Evolutionary conservation across 2,797 vertebrate genomes (phyloP).

Genomic region (Sebastes iracundus): DNA sequence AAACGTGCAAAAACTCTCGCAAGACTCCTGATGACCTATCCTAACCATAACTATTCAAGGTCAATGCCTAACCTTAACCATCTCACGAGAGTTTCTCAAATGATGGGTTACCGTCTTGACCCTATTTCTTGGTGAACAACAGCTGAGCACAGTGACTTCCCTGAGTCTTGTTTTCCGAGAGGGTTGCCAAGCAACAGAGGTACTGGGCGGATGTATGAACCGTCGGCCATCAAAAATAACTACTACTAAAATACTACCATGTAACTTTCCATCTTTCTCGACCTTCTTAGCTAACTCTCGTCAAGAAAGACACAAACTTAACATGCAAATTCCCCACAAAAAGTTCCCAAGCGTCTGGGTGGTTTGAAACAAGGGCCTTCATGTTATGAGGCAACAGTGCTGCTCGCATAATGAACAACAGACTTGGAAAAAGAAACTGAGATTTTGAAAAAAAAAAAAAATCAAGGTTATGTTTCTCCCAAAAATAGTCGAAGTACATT

Average conservation of each 20-base stretch:
- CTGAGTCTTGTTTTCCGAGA: neutral
- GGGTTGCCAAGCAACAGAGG: neutral
- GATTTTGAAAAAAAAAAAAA: neutral
- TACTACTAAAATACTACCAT: too few species aligned
- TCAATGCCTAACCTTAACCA: neutral
- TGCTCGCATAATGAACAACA: neutral
- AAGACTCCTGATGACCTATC: neutral
- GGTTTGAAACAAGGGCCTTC: neutral
- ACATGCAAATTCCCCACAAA: neutral
- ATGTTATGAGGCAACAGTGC: neutral
- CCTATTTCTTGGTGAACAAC: neutral
- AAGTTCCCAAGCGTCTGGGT: neutral
- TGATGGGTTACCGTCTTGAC: neutral
- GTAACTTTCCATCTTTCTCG: neutral
- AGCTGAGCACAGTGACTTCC: neutral
- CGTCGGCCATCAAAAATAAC: neutral
- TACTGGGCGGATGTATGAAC: neutral
- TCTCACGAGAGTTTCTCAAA: neutral
- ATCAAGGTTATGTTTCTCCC: conserved; percentile 5
- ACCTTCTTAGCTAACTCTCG: neutral
- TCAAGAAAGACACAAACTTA: neutral
- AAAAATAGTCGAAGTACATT: conserved; percentile 40
- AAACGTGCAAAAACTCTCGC: neutral
- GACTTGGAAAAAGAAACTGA: neutral
- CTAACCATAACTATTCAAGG: neutral